phyloP scores from a whole-genome alignment of 2,888 invertebrate genomes.

The Atrina japonica region DNA sequence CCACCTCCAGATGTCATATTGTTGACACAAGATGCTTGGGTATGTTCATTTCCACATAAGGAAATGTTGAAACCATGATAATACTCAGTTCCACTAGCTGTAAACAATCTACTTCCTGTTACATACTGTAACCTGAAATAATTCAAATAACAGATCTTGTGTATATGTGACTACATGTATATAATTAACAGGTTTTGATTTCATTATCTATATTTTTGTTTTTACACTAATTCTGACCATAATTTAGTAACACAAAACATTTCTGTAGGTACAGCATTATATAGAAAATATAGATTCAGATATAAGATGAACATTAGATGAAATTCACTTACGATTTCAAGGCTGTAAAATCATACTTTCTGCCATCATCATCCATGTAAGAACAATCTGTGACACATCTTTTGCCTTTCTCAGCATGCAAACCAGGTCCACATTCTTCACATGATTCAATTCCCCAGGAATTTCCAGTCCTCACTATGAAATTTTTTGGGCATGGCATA shows the following conservation, averaged over 20 bases:
- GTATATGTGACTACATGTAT: too few species aligned
- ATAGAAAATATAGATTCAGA: too few species aligned
- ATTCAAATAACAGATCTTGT: too few species aligned
- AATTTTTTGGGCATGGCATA: conserved; percentile 81
- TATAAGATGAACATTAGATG: too few species aligned
- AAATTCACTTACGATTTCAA: conserved; percentile 68
- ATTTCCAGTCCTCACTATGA: conserved; percentile 68
- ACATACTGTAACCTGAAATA: conserved; percentile 65
- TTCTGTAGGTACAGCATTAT: too few species aligned
- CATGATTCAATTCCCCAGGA: conserved; percentile 80
- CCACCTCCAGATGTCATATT: conserved; percentile 77
- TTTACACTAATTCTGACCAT: too few species aligned
- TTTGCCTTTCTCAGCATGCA: conserved; percentile 79
- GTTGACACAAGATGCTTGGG: conserved; percentile 80
- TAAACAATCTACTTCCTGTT: conserved; percentile 75
- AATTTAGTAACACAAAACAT: too few species aligned
- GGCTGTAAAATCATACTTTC: conserved; percentile 72
- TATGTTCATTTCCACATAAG: conserved; percentile 81
- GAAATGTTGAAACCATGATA: conserved; percentile 83
- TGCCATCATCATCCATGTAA: conserved; percentile 63
- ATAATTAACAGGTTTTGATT: too few species aligned
- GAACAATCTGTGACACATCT: conserved; percentile 82
- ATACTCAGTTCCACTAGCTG: conserved; percentile 83
- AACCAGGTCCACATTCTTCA: conserved; percentile 82
- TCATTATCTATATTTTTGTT: too few species aligned